These are phyloP conservation scores for Xenops minutus DNA, from an alignment of 2,797 vertebrate genomes.

Conservation along the genomic window DNA sequence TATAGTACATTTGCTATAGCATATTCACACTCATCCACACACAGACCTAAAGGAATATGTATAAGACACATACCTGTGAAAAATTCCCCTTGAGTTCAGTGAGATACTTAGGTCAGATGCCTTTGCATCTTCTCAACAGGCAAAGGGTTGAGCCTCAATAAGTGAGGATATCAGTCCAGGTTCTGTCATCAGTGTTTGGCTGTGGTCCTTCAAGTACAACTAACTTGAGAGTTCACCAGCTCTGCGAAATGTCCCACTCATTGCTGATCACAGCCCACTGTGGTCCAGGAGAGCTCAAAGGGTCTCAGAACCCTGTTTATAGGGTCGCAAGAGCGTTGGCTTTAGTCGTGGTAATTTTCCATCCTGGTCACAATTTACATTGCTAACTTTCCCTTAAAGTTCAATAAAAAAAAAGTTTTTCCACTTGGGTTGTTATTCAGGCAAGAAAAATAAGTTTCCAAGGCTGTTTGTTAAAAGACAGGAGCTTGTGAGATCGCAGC, in stretches of 20 bases:
- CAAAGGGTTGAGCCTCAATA: not conserved
- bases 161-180: not conserved
- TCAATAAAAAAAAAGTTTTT: not conserved
- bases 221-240: not conserved
- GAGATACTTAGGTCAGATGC: not conserved
- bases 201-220: not conserved
- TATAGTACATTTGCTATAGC: not conserved
- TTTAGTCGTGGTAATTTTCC: not conserved
- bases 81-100: not conserved
- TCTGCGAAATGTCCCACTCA: too few species aligned
- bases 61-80: not conserved
- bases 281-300: not conserved
- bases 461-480: not conserved
- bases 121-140: not conserved
- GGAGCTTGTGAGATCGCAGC: not conserved
- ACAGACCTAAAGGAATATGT: not conserved
- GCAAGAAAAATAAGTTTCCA: not conserved
- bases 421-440: not conserved
- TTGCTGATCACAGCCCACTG: not conserved
- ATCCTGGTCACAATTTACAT: not conserved
- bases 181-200: rapidly evolving
- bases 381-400: not conserved
- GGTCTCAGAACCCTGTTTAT: not conserved
- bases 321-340: too few species aligned
- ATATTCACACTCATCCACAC: not conserved